Evolutionary conservation across 2,113 vertebrate genomes (phyloP).

Genomic region (Alethe castanea): DNA sequence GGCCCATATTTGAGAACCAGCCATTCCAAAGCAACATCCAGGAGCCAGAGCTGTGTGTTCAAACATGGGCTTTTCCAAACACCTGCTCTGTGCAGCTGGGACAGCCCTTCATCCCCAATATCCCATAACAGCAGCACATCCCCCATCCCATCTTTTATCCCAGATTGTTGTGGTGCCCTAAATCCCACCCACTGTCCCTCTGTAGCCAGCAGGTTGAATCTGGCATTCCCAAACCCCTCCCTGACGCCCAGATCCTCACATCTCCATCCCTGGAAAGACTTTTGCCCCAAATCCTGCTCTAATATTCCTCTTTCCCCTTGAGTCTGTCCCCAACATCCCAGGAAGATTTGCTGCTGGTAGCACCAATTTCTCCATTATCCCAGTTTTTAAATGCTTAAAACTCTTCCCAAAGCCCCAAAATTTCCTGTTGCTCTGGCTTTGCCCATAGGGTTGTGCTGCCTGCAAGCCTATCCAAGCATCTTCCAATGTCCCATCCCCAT

Average conservation of each 20-base stretch:
- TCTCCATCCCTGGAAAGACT: background rate
- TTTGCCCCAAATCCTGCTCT: background rate
- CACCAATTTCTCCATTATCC: background rate
- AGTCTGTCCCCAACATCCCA: background rate
- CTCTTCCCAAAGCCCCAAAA: background rate
- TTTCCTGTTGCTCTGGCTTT: background rate
- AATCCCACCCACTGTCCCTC: background rate
- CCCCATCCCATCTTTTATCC: background rate
- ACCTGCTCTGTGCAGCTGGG: background rate
- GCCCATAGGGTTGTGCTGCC: background rate
- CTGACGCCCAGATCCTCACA: no score
- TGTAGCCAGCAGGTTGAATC: background rate
- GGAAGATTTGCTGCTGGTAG: background rate
- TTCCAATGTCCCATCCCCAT: background rate
- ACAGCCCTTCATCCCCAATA: background rate
- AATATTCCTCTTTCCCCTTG: fast-evolving
- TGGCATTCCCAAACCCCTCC: background rate
- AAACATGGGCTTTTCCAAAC: background rate
- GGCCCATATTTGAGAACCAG: background rate
- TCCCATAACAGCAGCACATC: fast-evolving
- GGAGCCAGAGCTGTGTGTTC: background rate
- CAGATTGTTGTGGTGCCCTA: background rate
- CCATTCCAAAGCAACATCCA: background rate
- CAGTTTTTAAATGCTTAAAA: background rate
- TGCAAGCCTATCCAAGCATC: background rate